Evolutionary conservation across 2,797 vertebrate genomes (phyloP).

Genomic region (Takifugu rubripes): DNA sequence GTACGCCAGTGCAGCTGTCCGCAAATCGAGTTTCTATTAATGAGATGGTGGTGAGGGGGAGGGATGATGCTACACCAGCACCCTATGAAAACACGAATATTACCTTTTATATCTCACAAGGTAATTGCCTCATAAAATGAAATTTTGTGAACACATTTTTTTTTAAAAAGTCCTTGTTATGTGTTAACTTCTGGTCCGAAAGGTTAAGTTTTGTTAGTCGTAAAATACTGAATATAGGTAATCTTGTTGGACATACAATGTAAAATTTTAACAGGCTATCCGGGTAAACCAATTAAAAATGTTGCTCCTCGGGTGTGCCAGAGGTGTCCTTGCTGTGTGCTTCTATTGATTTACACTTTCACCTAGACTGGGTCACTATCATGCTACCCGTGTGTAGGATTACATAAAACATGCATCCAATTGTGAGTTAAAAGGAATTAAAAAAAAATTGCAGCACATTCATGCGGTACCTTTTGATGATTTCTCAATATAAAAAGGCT

Average conservation of each 20-base stretch:
- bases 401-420: too few relatives aligned
- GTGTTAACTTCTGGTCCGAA: background rate
- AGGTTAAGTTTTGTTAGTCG: conserved; percentile 12
- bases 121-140: conserved; percentile 40
- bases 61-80: conserved; percentile 67
- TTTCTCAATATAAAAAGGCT: too few relatives aligned
- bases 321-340: conserved; percentile 43
- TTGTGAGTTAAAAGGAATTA: too few relatives aligned
- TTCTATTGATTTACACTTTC: conserved; percentile 10
- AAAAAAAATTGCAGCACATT: too few relatives aligned
- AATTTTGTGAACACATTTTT: conserved; percentile 26
- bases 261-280: conserved; percentile 25
- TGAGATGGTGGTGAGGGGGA: conserved; percentile 78
- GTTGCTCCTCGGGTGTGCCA: conserved; percentile 37
- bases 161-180: background rate
- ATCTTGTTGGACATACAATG: conserved; percentile 2
- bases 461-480: too few relatives aligned
- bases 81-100: conserved; percentile 67
- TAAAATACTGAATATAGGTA: conserved; percentile 4
- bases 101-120: conserved; percentile 52
- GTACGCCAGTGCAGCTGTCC: conserved; percentile 84
- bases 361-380: background rate
- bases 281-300: conserved; percentile 47
- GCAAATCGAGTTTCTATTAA: conserved; percentile 87
- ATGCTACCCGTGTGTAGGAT: too few relatives aligned